Evolutionary conservation across 2,113 vertebrate genomes (phyloP), one percentile per base, ranked within the genome.

Genomic region (Lepus europaeus): DNA sequence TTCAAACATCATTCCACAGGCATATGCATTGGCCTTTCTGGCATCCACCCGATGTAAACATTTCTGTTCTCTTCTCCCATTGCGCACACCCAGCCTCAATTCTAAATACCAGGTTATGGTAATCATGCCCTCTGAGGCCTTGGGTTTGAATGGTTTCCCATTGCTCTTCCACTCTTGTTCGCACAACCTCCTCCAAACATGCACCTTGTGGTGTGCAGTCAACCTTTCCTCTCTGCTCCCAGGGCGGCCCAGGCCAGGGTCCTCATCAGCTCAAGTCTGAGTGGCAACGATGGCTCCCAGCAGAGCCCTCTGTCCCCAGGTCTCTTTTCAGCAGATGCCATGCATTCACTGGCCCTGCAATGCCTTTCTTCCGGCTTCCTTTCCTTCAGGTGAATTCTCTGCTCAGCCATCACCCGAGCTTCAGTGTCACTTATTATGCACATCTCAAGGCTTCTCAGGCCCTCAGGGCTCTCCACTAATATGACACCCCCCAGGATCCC

Each of bases 401-500:
- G 73, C 31, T 93, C 88, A 31, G 59, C 51, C 64, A 49, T 83
- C 73, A 82, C n/a, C 1, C 0, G 45, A 74, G 33, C 33, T 78
- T 78, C 70, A 2, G 0, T 68, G 51, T 95, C 87, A 90, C 78
- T 93, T 90, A 92, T 85, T 93, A 96, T n/a, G 82, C 23, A n/a
- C 74, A 86, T 49, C 23, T 33, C 33, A 91, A 90, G 84, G 22
- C 73, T 56, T 93, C 39, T 77, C 63, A 61, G 53, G 76, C 64
- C 90, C 84, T 79, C 14, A 3, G 73, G 25, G 39, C 13, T 82
- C 95, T 82, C 85, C 59, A 72, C 61, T 86, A 97, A 97, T 96
- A 85, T 90, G 29, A 76, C 73, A 94, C 33, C 69, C 66, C 72
- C 92, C 69, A 72, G 95, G 94, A 95, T 78, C 64, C 33, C 73